Conservation (phyloP, 1,140 invertebrate genomes). For the Drosophila burlai region DNA sequence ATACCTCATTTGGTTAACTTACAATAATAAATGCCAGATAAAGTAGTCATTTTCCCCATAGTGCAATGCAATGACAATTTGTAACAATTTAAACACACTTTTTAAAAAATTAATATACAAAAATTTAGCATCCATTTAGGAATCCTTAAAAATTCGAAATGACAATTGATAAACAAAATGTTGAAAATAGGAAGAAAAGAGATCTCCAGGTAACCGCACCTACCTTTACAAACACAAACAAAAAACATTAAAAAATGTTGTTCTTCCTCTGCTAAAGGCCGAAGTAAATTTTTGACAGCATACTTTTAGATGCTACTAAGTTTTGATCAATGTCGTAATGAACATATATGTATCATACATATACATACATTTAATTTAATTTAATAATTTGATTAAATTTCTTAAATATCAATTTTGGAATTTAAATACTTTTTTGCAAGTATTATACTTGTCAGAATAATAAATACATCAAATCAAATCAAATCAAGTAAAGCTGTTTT, state of each 20-base stretch:
- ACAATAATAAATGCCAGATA: no score
- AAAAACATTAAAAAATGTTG: neutral
- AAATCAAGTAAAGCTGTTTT: no score
- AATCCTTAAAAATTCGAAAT: neutral
- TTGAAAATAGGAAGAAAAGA: neutral
- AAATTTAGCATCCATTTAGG: neutral
- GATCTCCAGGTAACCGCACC: neutral
- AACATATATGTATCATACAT: no score
- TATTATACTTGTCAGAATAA: no score
- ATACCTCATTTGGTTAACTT: no score
- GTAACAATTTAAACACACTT: neutral
- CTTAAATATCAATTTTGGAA: no score
- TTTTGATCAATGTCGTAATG: neutral
- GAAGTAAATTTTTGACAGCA: neutral
- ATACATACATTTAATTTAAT: no score
- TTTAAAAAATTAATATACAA: neutral
- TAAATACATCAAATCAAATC: no score
- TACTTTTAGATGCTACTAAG: neutral
- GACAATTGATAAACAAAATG: no score
- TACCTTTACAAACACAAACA: neutral
- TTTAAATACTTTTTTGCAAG: no score
- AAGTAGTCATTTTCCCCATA: no score
- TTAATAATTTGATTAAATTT: no score
- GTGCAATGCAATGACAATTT: neutral
- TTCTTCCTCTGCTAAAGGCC: neutral